A percentile compares a stretch with the other conserved stretches of the same genome.
phyloP scores from a whole-genome alignment of 2,888 invertebrate species.

The Bellardia pandia region DNA sequence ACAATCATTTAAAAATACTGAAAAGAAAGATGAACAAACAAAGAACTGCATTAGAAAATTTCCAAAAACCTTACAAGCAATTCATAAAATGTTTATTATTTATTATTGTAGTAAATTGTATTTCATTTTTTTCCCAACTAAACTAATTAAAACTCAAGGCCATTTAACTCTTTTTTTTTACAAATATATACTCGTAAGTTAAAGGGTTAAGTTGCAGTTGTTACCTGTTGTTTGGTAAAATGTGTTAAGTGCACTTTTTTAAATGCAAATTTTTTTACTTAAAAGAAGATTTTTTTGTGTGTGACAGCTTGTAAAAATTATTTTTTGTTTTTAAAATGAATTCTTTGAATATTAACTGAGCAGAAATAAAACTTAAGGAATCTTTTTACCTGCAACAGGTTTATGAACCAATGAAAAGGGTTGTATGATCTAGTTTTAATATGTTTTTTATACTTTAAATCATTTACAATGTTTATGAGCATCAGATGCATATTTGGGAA shows the following conservation, averaged over 20 bases:
- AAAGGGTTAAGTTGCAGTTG: conserved; percentile 15
- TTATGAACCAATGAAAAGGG: not conserved
- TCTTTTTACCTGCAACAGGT: conserved; percentile 18
- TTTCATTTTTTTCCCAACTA: not conserved
- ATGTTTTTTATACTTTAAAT: conserved; percentile 47
- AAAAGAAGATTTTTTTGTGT: not conserved
- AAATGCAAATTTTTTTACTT: conserved; percentile 6
- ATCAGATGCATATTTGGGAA: not conserved
- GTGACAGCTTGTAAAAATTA: conserved; percentile 12
- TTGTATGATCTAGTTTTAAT: conserved; percentile 26
- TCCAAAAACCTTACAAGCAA: not conserved
- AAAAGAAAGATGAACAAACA: not conserved
- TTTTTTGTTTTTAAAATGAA: conserved; percentile 39
- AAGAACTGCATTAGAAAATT: not conserved
- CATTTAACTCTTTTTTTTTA: conserved; percentile 17
- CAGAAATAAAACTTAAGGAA: conserved; percentile 2
- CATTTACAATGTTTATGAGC: conserved; percentile 50
- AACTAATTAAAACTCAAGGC: not conserved
- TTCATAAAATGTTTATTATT: not conserved
- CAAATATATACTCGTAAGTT: not conserved
- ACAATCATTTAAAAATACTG: not conserved
- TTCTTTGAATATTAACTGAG: conserved; percentile 14
- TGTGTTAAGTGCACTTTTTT: conserved; percentile 29
- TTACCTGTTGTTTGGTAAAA: conserved; percentile 19
- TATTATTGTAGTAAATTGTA: not conserved